Percentiles rank a stretch among this genome's conserved stretches.
Evolutionary conservation across 2,888 invertebrate species (phyloP).

Genomic region (Apamea crenata): DNA sequence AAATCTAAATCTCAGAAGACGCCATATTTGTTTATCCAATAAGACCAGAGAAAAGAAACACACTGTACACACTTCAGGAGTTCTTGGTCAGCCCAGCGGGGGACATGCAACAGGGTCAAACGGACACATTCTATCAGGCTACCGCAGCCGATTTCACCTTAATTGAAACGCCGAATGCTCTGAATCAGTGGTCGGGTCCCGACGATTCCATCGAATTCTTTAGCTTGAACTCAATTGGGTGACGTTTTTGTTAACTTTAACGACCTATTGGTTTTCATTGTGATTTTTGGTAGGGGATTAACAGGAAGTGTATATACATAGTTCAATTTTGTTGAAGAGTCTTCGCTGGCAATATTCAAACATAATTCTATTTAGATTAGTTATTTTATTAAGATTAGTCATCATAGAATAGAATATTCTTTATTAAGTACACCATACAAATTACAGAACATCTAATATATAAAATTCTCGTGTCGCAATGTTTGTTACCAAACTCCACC

Average conservation of each 20-base stretch:
- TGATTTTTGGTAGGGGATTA: neutral
- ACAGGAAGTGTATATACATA: neutral
- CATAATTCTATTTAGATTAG: neutral
- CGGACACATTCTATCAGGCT: constrained; percentile 44
- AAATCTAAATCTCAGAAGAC: neutral
- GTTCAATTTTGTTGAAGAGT: neutral
- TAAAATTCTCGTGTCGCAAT: too few relatives aligned
- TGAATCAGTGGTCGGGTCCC: constrained; percentile 51
- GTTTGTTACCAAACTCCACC: too few relatives aligned
- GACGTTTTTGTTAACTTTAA: constrained; percentile 18
- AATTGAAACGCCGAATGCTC: constrained; percentile 75
- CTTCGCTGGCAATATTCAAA: neutral
- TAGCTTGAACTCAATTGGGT: constrained; percentile 34
- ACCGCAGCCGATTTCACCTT: constrained; percentile 64
- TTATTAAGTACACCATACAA: too few relatives aligned
- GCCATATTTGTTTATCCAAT: neutral
- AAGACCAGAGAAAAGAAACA: neutral
- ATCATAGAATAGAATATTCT: too few relatives aligned
- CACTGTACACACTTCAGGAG: neutral
- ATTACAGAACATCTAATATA: too few relatives aligned
- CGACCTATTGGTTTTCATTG: constrained; percentile 38
- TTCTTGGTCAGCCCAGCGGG: neutral
- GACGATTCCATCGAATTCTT: constrained; percentile 41
- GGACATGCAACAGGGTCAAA: constrained; percentile 8
- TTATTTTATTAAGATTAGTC: too few relatives aligned